Base-by-base conservation (phyloP, 2,797 vertebrate species). In the Prunella strophiata region DNA sequence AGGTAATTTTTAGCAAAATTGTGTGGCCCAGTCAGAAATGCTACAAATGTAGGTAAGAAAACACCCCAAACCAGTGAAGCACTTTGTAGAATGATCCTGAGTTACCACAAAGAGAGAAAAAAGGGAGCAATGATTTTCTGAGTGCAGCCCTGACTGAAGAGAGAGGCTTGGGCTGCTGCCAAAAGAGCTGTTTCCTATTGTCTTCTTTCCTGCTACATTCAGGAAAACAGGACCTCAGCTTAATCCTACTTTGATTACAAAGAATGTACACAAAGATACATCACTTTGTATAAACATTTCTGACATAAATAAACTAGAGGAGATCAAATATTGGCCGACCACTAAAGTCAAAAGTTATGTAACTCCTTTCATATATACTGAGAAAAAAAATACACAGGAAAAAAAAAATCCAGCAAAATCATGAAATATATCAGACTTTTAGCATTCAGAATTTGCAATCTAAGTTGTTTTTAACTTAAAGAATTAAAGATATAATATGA, bases 161-260 rank as follows among this genome's bases (percentile, higher is more conserved):
- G 43, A 57, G 57, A 50, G 36, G 12, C 29, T 79, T 91, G 94
- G 71, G 29, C 30, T 76, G 45, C 63, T 43, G 89, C 91, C 91
- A 93, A 38, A 89, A 91, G 73, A 89, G 67, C 89, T 91, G 92
- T 67, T 93, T 95, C 84, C 81, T 93, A 76, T 85, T 89, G 93
- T 91, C 87, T 83, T 81, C 81, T 71, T 85, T 71, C 68, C 70
- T 81, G 82, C 58, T 85, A 55, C n/a, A 18, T 66, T 89, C 48
- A 92, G 48, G 51, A 77, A 91, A 94, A 94, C 58, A 85, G 84
- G 78, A 85, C 81, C 65, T 87, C 74, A 76, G 36, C 83, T 88
- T 91, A 93, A 95, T 95, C 76, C 82, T 62, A 48, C 72, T 93
- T 59, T 89, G 91, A 80, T 94, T 94, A 89, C 82, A 92, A 85